Conservation (phyloP, 1,140 invertebrate genomes). For the Agrypnia vestita region DNA sequence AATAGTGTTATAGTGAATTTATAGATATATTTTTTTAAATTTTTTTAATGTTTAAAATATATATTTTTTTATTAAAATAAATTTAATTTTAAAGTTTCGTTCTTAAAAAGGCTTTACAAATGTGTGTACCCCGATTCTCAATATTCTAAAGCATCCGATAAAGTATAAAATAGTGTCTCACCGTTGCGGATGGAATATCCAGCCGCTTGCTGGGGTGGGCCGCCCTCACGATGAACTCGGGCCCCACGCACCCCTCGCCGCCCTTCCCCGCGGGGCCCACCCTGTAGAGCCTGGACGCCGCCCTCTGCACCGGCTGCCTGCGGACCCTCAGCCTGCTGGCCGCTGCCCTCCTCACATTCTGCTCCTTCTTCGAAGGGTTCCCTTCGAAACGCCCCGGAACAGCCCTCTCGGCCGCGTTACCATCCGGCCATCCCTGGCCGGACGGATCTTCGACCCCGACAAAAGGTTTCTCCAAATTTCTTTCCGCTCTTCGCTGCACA, state of each 20-base stretch:
- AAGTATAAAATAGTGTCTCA: neutral
- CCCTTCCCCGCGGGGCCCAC: slow-evolving; percentile 69
- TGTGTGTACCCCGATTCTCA: too few relatives aligned
- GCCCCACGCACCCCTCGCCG: slow-evolving; percentile 75
- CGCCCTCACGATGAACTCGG: slow-evolving; percentile 82
- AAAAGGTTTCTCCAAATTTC: neutral
- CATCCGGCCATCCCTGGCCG: neutral
- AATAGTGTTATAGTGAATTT: too few relatives aligned
- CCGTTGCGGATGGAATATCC: slow-evolving; percentile 69
- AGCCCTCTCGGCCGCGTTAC: neutral
- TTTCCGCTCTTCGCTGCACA: neutral
- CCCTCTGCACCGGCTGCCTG: slow-evolving; percentile 80
- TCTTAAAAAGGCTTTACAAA: too few relatives aligned
- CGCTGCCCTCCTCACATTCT: slow-evolving; percentile 45
- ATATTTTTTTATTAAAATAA: too few relatives aligned
- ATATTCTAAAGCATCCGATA: too few relatives aligned
- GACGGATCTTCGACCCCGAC: neutral
- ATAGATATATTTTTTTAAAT: too few relatives aligned
- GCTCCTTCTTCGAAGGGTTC: slow-evolving; percentile 35
- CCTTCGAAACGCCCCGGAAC: slow-evolving; percentile 7
- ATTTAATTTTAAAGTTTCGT: too few relatives aligned
- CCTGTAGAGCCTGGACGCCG: slow-evolving; percentile 80
- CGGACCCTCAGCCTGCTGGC: slow-evolving; percentile 60
- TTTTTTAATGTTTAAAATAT: too few relatives aligned
- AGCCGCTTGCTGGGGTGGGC: slow-evolving; percentile 77